Percentiles rank a stretch among this genome's conserved stretches.
Conservation (phyloP, 2,113 vertebrate species). For the Perca schrenkii region DNA sequence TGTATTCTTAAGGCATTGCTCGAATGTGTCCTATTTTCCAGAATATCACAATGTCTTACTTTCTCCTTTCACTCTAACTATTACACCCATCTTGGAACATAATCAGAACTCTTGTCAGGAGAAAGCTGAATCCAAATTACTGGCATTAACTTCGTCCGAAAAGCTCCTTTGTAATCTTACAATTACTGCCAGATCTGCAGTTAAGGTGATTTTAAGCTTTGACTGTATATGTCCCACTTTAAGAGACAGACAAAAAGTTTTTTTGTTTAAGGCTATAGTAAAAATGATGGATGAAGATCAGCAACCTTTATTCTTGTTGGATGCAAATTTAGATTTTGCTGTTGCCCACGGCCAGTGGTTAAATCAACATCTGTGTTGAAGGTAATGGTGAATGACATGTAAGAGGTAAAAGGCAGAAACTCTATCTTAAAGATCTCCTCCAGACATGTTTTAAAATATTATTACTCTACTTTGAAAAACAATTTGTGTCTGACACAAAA, state of each 20-base stretch:
- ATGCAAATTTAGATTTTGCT: neutral
- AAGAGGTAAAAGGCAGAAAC: neutral
- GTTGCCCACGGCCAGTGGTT: neutral
- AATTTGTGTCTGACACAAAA: neutral
- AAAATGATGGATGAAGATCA: neutral
- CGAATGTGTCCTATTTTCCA: neutral
- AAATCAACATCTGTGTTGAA: neutral
- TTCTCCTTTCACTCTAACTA: neutral
- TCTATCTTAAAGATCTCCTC: neutral
- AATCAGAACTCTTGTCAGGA: neutral
- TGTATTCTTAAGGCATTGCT: neutral
- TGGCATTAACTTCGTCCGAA: neutral
- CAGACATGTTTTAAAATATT: neutral
- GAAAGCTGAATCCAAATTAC: neutral
- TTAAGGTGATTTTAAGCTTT: neutral
- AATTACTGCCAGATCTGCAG: neutral
- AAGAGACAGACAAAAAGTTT: neutral
- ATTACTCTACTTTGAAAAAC: neutral
- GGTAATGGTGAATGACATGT: neutral
- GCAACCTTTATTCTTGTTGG: neutral
- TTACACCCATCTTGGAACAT: neutral
- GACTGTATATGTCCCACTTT: neutral
- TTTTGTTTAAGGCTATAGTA: neutral
- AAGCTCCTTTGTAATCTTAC: neutral
- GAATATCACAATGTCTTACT: neutral